Conservation (phyloP, 2,797 vertebrate species). For the Lepilemur septentrionalis region DNA sequence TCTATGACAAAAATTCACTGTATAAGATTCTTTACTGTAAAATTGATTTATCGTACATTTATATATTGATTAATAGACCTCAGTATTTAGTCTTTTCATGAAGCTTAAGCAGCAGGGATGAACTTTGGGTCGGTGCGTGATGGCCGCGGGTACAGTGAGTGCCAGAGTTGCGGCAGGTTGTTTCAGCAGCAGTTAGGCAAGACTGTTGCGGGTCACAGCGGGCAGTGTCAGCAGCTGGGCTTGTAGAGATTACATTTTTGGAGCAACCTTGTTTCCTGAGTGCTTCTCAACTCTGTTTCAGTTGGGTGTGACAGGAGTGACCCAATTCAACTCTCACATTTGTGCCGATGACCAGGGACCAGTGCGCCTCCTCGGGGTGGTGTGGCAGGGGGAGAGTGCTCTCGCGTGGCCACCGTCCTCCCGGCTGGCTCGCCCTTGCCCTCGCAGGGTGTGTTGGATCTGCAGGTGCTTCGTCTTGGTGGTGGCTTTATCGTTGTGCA, state of each 20-base stretch:
- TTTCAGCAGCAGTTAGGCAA: neutral
- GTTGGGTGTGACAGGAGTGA: neutral
- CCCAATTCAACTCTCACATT: neutral
- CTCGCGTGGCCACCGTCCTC: neutral
- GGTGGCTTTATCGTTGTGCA: too few relatives aligned
- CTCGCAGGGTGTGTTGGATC: accelerated
- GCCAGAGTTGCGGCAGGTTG: neutral
- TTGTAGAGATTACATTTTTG: neutral
- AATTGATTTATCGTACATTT: too few relatives aligned
- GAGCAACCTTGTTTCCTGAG: neutral
- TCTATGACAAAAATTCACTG: too few relatives aligned
- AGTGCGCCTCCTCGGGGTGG: neutral
- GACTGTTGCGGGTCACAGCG: neutral
- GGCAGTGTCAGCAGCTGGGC: neutral
- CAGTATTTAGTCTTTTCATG: too few relatives aligned
- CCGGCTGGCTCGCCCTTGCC: neutral
- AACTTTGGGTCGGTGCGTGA: neutral
- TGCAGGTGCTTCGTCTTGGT: neutral
- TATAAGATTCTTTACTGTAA: too few relatives aligned
- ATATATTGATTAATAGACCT: too few relatives aligned
- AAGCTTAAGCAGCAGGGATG: too few relatives aligned
- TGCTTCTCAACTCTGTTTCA: neutral
- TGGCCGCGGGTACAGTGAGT: neutral
- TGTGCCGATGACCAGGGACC: neutral
- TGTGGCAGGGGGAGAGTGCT: neutral